phyloP scores from a whole-genome alignment of 2,797 vertebrate species.

The Varecia variegata region DNA sequence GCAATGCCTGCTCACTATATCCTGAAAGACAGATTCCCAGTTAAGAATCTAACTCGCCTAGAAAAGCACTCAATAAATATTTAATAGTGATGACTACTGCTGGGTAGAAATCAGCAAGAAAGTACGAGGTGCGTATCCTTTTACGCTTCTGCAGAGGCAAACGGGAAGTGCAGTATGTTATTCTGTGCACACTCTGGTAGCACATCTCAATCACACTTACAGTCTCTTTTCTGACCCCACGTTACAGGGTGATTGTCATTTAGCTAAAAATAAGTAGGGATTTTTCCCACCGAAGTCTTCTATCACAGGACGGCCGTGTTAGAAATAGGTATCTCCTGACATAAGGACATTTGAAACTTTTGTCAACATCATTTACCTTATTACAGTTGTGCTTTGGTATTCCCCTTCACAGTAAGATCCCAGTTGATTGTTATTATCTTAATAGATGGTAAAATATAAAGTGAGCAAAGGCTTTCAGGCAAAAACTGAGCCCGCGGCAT shows the following conservation, averaged over 20 bases:
- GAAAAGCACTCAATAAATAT: slow-evolving; percentile 8
- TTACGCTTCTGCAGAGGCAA: background rate
- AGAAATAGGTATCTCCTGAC: background rate
- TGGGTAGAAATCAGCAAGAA: background rate
- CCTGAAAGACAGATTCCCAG: background rate
- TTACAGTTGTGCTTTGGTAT: background rate
- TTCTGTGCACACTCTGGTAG: background rate
- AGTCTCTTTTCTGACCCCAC: background rate
- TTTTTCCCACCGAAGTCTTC: slow-evolving; percentile 4
- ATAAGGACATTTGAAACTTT: slow-evolving; percentile 5
- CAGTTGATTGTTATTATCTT: background rate
- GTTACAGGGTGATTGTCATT: background rate
- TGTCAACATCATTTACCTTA: background rate
- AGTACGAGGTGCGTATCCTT: background rate
- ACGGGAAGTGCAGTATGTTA: background rate
- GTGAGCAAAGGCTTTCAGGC: background rate
- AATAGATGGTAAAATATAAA: background rate
- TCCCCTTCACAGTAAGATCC: background rate
- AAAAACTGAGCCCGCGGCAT: background rate
- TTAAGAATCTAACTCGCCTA: background rate
- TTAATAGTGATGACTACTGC: background rate
- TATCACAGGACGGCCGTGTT: background rate
- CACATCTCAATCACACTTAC: background rate
- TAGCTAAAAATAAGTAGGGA: background rate
- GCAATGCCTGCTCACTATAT: background rate